Evolutionary conservation across 2,113 vertebrate genomes (phyloP).

Genomic region (Propithecus coquereli): DNA sequence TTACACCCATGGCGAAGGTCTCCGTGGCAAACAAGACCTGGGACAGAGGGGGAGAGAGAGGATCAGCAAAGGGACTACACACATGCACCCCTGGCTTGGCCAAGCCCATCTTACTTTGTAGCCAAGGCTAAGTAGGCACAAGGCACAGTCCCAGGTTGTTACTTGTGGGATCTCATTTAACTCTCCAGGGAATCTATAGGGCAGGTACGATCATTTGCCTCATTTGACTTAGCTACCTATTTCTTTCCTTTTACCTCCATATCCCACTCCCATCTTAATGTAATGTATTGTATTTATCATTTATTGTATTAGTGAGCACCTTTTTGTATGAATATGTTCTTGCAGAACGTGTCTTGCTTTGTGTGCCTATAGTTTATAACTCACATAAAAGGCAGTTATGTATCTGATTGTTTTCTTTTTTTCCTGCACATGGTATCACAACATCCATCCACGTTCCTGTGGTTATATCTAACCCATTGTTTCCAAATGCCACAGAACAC

Average conservation of each 20-base stretch:
- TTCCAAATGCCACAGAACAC: not conserved
- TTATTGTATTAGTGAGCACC: not conserved
- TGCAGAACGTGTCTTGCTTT: not conserved
- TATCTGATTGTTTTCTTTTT: not conserved
- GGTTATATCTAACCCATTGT: not conserved
- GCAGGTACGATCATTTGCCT: not conserved
- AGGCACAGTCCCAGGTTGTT: not conserved
- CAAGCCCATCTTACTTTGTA: not conserved
- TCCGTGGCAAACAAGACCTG: slow-evolving; percentile 95
- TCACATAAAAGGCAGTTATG: not conserved
- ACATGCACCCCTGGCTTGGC: not conserved
- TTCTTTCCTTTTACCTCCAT: not conserved
- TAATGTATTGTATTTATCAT: too few relatives aligned
- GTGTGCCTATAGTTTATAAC: not conserved
- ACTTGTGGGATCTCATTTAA: not conserved
- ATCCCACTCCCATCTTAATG: not conserved
- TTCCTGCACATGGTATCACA: not conserved
- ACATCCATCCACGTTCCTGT: not conserved
- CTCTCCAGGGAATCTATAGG: not conserved
- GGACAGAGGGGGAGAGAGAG: not conserved
- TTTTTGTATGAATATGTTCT: not conserved
- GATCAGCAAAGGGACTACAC: not conserved
- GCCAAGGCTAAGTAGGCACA: not conserved
- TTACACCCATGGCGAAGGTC: slow-evolving; percentile 95
- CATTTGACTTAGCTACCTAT: not conserved